Evolutionary conservation across 1,140 invertebrate species (phyloP), one percentile per base, ranked within the genome.

Genomic region (Argopecten irradians): DNA sequence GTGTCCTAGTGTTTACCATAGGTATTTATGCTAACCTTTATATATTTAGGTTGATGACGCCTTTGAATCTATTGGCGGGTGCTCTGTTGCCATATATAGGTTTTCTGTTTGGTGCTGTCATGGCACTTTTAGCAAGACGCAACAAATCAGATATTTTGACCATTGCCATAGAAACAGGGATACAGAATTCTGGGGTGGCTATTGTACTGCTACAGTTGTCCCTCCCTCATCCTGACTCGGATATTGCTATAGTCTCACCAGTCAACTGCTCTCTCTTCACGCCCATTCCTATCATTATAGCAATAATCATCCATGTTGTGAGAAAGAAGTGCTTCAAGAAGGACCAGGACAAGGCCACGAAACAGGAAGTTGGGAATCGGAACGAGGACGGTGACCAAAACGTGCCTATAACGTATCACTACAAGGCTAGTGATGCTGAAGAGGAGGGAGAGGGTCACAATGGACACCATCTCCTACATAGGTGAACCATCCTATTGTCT

Each of bases 11-110:
- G 82, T 97, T 99, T 32, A 96, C 98, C n/a, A 98, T 99, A 96
- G 99, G 98, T 0, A 97, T 98, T 34, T 96, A 98, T 83, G 97
- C 98, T 0, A 99, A 99, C 95, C 95, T 98, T 22, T 99, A 98
- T 96, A 97, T 99, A 83, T 99, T 99, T 93, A 96, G 97, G 93
- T 95, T 99, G 92, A 97, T 98, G 11, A 90, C 87, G n/a, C 91
- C 92, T 34, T 85, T 88, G 46, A 90, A 98, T 86, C 93, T 98
- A 32, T 92, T 98, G 28, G 97, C 97, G 34, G 98, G 98, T 32
- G 96, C 98, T 93, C 96, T 97, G 1, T 95, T 99, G 83, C 98
- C 99, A 0, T 98, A 97, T 96, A 94, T 98, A 32, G 98, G 98
- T 1, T 99, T 98, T 95, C 43, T 97, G 7, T 96, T 97, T 83